phyloP scores from a whole-genome alignment of 2,797 vertebrate species.

The Lagocephalus sceleratus region DNA sequence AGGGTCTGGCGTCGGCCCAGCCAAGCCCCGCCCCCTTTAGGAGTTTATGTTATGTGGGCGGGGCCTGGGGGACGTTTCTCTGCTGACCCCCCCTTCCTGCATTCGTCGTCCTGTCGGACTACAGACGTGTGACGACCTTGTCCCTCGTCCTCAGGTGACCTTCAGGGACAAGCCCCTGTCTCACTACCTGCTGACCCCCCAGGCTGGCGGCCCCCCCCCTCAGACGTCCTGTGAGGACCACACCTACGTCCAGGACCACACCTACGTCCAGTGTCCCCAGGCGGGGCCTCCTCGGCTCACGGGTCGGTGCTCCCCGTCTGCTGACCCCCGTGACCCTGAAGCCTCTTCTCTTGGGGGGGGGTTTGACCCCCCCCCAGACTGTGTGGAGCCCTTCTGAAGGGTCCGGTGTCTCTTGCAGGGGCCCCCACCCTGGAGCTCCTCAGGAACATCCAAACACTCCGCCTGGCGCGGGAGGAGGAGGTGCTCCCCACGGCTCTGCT shows the following conservation, averaged over 20 bases:
- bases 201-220: conserved; percentile 10
- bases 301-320: conserved; percentile 38
- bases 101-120: no score
- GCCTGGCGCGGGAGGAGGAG: conserved; percentile 75
- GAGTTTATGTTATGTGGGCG: no score
- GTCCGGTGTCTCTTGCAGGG: conserved; percentile 37
- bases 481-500: conserved; percentile 76
- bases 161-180: conserved; percentile 75
- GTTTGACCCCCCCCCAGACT: neutral
- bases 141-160: conserved; percentile 70
- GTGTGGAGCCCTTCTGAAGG: conserved; percentile 2
- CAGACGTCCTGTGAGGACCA: neutral
- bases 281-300: conserved; percentile 3
- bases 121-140: neutral
- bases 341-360: no score
- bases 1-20: no score
- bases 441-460: conserved; percentile 72
- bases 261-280: conserved; percentile 3
- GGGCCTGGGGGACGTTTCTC: no score
- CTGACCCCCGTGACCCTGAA: neutral
- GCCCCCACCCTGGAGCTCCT: conserved; percentile 33
- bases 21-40: no score
- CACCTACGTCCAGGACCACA: neutral
- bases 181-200: conserved; percentile 54
- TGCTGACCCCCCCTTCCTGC: no score